These are phyloP conservation scores for Acrocera orbiculus DNA, from an alignment of 2,888 invertebrate genomes.

Conservation along the genomic window DNA sequence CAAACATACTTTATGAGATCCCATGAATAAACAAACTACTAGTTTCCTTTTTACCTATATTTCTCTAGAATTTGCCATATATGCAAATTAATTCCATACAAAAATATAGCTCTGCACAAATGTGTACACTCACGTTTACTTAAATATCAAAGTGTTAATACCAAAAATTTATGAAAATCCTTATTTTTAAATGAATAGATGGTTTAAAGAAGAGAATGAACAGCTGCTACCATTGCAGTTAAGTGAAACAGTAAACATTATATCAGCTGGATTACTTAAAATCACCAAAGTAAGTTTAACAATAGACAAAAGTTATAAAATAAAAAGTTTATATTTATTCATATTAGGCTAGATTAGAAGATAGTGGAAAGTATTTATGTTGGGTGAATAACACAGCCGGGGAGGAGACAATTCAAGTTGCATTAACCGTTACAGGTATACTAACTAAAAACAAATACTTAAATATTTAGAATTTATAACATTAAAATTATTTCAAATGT, in stretches of 20 bases:
- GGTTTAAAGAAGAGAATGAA: conserved; percentile 59
- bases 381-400: conserved; percentile 83
- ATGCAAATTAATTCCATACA: conserved; percentile 4
- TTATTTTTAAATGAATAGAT: conserved; percentile 34
- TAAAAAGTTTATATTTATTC: conserved; percentile 9
- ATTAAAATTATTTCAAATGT: no score
- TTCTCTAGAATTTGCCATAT: conserved; percentile 1
- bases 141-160: no score
- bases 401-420: conserved; percentile 58
- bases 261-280: conserved; percentile 46
- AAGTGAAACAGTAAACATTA: conserved; percentile 40
- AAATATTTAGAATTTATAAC: no score
- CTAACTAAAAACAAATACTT: no score
- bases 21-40: no score
- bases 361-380: conserved; percentile 75
- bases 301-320: background rate
- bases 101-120: no score
- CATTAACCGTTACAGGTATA: conserved; percentile 57
- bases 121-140: no score
- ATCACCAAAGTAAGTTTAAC: conserved; percentile 42
- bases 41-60: no score
- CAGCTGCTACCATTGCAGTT: conserved; percentile 49
- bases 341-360: conserved; percentile 42
- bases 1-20: no score
- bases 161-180: no score